Conservation (phyloP, 2,888 invertebrate genomes). For the Mactromeris polynyma region DNA sequence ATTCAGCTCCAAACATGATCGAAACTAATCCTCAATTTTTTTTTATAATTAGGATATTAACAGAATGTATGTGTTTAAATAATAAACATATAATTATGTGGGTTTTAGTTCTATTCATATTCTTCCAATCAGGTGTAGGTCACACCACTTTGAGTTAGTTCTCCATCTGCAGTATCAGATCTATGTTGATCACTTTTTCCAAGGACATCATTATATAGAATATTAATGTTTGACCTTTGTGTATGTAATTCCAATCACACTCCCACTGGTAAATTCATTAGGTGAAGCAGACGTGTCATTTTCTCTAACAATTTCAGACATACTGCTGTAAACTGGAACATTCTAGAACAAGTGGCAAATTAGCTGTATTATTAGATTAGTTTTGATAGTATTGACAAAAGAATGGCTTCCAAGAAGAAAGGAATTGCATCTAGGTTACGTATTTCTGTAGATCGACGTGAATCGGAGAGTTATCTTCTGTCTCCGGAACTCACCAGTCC, state of each 20-base stretch:
- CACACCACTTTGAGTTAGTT: too few species aligned
- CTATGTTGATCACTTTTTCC: too few species aligned
- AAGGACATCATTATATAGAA: too few species aligned
- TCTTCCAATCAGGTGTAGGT: too few species aligned
- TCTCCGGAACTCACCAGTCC: slow-evolving; percentile 56
- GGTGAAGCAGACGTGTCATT: not conserved
- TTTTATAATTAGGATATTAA: too few species aligned
- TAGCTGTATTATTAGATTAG: not conserved
- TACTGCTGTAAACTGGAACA: not conserved
- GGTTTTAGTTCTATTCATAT: too few species aligned
- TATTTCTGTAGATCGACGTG: slow-evolving; percentile 32
- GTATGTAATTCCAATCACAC: not conserved
- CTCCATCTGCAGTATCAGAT: too few species aligned
- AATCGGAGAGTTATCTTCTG: slow-evolving; percentile 60
- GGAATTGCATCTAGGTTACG: slow-evolving; percentile 23
- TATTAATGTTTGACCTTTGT: not conserved
- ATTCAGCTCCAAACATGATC: too few species aligned
- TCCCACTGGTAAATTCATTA: not conserved
- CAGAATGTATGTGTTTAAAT: too few species aligned
- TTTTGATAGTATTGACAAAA: not conserved
- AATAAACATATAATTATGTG: too few species aligned
- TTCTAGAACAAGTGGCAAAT: not conserved
- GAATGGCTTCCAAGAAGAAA: slow-evolving; percentile 44
- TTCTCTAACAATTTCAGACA: not conserved
- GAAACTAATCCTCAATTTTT: too few species aligned